phyloP scores from a whole-genome alignment of 1,140 invertebrate species.

The Drosophila jambulina region DNA sequence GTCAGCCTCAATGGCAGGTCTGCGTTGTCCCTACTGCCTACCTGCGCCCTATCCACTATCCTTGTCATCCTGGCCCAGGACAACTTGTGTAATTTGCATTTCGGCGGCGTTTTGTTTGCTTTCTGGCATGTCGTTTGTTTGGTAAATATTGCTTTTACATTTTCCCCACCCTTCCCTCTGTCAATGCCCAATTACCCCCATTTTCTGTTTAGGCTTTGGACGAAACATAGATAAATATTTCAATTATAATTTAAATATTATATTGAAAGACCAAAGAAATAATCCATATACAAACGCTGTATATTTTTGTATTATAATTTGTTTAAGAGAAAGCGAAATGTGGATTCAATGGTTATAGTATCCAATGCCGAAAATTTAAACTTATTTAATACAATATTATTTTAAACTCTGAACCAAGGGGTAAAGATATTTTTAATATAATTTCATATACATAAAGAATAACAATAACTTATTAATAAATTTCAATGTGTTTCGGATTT shows the following conservation, averaged over 20 bases:
- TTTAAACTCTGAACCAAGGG: neutral
- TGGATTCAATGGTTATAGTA: neutral
- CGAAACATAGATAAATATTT: constrained; percentile 7
- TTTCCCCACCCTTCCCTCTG: constrained; percentile 9
- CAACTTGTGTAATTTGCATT: constrained; percentile 66
- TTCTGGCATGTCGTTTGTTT: constrained; percentile 62
- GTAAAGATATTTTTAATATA: too few relatives aligned
- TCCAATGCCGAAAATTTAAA: too few relatives aligned
- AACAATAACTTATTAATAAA: too few relatives aligned
- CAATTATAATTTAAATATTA: constrained; percentile 20
- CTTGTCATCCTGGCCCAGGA: constrained; percentile 18
- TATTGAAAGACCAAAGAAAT: neutral
- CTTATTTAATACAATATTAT: too few relatives aligned
- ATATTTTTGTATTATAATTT: neutral
- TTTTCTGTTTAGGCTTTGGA: neutral
- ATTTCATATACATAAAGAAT: too few relatives aligned
- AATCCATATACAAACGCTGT: neutral
- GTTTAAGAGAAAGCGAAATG: neutral
- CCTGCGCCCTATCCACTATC: constrained; percentile 28
- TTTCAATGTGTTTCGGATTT: neutral
- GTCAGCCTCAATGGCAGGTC: constrained; percentile 65
- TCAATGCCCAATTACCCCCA: constrained; percentile 1
- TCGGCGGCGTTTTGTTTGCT: constrained; percentile 58
- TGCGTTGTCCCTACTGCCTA: neutral
- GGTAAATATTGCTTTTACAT: constrained; percentile 68